Base-by-base conservation (phyloP, 2,797 vertebrate genomes). In the Sternarchorhynchus goeldii region DNA sequence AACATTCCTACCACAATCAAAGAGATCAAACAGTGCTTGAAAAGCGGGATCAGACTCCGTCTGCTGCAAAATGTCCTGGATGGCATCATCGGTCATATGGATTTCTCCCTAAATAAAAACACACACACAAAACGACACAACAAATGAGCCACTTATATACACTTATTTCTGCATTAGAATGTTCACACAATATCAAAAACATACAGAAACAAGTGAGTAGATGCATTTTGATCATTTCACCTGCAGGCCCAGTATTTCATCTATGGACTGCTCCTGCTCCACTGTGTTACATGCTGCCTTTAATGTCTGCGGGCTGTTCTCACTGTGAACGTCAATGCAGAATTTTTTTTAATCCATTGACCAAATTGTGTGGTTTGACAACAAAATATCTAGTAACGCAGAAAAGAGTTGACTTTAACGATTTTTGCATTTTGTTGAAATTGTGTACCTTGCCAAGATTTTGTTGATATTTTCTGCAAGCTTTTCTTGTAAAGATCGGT, bases 391-490 rank as follows among this genome's bases (percentile, higher is more conserved):
- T 32, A 32, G 0, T 3, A 64, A 18, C 62, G 25, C n/a, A 53
- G 14, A 16, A 56, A 32, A n/a, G 10, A 36, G n/a, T 56, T 3
- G 6, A 36, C 17, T 63, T 2, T 63, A 25, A 2, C n/a, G 21
- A 66, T 36, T 6, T 20, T 66, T 45, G 12, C 2, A 6, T 6
- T 31, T 20, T 64, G 31, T 1, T 64, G 8, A 18, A 53, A 17
- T 16, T 0, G 14, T 60, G 92, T 93, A 99, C 98, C 95, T 97
- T 75, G 93, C 92, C 69, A 99, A 92, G 88, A 99, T 96, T 92
- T 98, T 99, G 91, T 99, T 99, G 82, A 99, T 99, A 86, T 99
- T 99, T 92, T 99, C 96, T 85, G 98, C 97, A 18, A 99, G 94
- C 79, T 99, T 99, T 89, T 99, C 97, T 88, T 99, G 97, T 84